Conservation (phyloP, 2,888 invertebrate genomes). For the Frankliniella intonsa region DNA sequence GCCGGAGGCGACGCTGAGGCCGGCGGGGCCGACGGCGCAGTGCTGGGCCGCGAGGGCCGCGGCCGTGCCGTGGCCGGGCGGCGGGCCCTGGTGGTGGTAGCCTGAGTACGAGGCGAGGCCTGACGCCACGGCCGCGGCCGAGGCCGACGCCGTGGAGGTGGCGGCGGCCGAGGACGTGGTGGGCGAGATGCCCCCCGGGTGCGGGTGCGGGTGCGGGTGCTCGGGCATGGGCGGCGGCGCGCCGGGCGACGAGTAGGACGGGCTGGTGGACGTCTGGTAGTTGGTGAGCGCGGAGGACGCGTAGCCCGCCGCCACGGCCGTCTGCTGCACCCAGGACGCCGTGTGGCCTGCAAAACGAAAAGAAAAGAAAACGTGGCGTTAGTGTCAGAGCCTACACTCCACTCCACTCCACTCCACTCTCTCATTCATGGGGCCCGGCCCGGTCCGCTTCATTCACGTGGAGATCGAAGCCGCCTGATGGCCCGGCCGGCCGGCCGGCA, state of each 20-base stretch:
- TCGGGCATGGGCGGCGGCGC: neutral
- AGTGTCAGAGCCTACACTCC: neutral
- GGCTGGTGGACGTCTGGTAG: constrained; percentile 29
- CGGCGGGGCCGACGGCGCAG: constrained; percentile 29
- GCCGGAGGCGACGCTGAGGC: neutral
- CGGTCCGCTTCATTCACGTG: neutral
- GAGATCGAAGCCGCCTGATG: neutral
- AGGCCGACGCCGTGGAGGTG: constrained; percentile 17
- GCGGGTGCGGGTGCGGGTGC: neutral
- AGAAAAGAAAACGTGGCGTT: neutral
- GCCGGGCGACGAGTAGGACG: neutral
- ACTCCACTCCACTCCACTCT: neutral
- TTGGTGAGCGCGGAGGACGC: constrained; percentile 27
- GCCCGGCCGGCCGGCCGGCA: too few species aligned
- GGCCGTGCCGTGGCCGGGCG: constrained; percentile 27
- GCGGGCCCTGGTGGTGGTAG: constrained; percentile 6
- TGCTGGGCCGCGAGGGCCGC: constrained; percentile 29
- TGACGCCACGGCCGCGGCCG: neutral
- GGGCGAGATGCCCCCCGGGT: neutral
- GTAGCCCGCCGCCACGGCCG: constrained; percentile 36
- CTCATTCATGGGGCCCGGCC: neutral
- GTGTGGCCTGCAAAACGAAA: constrained; percentile 36
- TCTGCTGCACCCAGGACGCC: constrained; percentile 39
- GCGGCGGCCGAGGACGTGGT: constrained; percentile 3
- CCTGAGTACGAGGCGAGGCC: neutral